A percentile compares a stretch with the other conserved stretches of the same genome.
phyloP scores from a whole-genome alignment of 1,140 invertebrate species.

The Drosophila kurseongensis region DNA sequence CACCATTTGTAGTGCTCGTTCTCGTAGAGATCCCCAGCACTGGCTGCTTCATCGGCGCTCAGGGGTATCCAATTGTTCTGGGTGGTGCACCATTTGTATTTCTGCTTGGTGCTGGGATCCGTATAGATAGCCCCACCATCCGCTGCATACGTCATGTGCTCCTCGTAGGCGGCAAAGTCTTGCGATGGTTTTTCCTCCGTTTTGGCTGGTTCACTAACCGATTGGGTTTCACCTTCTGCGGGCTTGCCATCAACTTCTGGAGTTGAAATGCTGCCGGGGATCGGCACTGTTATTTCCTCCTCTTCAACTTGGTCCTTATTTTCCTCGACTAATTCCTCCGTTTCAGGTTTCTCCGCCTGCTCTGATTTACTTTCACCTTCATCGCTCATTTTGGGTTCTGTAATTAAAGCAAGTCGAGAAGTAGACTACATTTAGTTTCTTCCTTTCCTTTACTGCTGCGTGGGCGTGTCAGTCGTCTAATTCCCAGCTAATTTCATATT shows the following conservation, averaged over 20 bases:
- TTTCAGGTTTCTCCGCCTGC: slow-evolving; percentile 3
- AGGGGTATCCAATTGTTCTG: slow-evolving; percentile 86
- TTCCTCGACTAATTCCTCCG: not conserved
- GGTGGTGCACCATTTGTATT: slow-evolving; percentile 89
- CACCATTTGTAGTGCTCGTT: slow-evolving; percentile 90
- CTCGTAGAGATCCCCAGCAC: slow-evolving; percentile 86
- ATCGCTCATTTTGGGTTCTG: slow-evolving; percentile 60
- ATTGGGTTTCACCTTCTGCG: not conserved
- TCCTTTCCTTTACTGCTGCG: slow-evolving; percentile 31
- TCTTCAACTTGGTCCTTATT: not conserved
- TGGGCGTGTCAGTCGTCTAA: slow-evolving; percentile 63
- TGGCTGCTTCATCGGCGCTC: slow-evolving; percentile 30
- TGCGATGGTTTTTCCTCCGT: slow-evolving; percentile 19
- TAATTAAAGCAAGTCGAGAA: slow-evolving; percentile 70
- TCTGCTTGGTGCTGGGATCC: slow-evolving; percentile 88
- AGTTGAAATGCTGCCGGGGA: not conserved
- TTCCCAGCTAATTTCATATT: slow-evolving; percentile 79
- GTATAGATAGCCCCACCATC: slow-evolving; percentile 90
- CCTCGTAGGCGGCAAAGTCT: slow-evolving; percentile 84
- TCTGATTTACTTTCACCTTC: slow-evolving; percentile 39
- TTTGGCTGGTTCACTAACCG: not conserved
- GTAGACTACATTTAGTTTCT: slow-evolving; percentile 70
- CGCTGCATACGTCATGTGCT: slow-evolving; percentile 87
- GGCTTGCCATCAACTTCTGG: not conserved
- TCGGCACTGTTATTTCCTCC: not conserved